These are phyloP conservation scores for Poecilus cupreus DNA, from an alignment of 2,888 invertebrate species.

Conservation along the genomic window DNA sequence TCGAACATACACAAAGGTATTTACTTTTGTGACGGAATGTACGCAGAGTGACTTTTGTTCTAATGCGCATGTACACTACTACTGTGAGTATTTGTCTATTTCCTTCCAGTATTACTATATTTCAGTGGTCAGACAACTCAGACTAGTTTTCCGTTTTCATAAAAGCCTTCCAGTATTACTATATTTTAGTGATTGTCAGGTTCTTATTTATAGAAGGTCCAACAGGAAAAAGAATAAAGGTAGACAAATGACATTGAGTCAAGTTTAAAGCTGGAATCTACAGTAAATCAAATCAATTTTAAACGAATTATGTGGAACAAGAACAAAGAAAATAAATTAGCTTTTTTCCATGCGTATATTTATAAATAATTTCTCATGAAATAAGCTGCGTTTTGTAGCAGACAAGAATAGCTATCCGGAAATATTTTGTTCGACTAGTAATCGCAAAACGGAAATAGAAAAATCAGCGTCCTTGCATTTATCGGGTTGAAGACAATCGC, in stretches of 20 bases:
- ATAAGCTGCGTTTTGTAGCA: too few relatives aligned
- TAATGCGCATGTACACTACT: too few relatives aligned
- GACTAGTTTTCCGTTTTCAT: too few relatives aligned
- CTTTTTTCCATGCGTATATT: neutral
- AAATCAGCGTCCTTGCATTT: conserved; percentile 23
- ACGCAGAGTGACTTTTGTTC: too few relatives aligned
- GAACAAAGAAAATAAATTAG: neutral
- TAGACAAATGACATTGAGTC: conserved; percentile 20
- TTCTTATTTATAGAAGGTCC: neutral
- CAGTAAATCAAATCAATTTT: conserved; percentile 21
- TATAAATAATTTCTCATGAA: neutral
- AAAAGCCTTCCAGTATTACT: too few relatives aligned
- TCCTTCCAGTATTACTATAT: too few relatives aligned
- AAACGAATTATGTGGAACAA: conserved; percentile 13
- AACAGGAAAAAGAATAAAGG: neutral
- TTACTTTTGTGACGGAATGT: too few relatives aligned
- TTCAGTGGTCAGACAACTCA: too few relatives aligned
- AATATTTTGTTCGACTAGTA: neutral
- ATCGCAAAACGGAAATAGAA: neutral
- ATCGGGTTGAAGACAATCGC: conserved; percentile 3
- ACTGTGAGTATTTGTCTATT: too few relatives aligned
- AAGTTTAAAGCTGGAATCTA: conserved; percentile 12
- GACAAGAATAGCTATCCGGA: neutral
- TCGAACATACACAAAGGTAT: too few relatives aligned
- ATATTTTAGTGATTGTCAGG: too few relatives aligned